phyloP scores from a whole-genome alignment of 2,888 invertebrate species.

The Acanthosepion lycidas region DNA sequence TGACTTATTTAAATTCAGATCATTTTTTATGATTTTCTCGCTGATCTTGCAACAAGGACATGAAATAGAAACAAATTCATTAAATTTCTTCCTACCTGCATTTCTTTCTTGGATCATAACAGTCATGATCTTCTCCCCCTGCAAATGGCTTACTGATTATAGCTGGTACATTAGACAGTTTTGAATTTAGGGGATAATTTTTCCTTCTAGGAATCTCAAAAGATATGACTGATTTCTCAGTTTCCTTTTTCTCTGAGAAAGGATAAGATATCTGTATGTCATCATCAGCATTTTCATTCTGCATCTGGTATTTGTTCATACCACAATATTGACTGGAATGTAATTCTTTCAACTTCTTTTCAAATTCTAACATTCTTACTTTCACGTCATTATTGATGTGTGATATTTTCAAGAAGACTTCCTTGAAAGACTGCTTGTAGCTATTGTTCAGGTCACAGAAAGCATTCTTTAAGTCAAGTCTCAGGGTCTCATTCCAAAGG shows the following conservation, averaged over 20 bases:
- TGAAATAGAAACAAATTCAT: neutral
- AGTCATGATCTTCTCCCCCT: neutral
- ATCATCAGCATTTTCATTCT: neutral
- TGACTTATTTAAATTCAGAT: no score
- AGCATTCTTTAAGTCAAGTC: neutral
- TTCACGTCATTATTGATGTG: neutral
- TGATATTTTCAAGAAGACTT: neutral
- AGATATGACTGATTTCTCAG: neutral
- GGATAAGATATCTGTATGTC: neutral
- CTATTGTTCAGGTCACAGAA: neutral
- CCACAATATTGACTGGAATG: neutral
- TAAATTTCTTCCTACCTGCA: neutral
- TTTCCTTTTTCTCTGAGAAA: neutral
- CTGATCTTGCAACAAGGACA: no score
- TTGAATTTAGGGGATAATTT: neutral
- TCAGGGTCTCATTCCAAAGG: neutral
- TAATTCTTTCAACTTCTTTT: neutral
- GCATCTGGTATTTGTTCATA: neutral
- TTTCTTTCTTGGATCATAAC: neutral
- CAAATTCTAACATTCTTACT: neutral
- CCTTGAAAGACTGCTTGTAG: neutral
- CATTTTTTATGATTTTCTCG: no score
- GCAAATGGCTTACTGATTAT: neutral
- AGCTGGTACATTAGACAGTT: neutral
- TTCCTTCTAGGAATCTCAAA: neutral